Conservation (phyloP, 2,113 vertebrate species). For the Gymnarchus niloticus region DNA sequence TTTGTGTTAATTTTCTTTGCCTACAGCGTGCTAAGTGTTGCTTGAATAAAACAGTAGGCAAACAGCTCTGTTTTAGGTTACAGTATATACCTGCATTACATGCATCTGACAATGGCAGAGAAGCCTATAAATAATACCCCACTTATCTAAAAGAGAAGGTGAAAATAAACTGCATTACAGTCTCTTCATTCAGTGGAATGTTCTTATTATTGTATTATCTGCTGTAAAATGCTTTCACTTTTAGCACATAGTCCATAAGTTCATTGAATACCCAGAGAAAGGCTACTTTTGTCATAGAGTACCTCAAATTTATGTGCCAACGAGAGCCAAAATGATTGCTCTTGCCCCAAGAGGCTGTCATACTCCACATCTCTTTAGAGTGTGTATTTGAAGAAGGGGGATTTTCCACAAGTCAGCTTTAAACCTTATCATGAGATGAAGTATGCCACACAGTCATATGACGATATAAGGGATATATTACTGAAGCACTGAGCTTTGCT, state of each 20-base stretch:
- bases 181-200: neutral
- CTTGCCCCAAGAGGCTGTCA: no score
- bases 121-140: neutral
- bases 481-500: neutral
- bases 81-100: no score
- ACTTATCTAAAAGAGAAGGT: neutral
- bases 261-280: no score
- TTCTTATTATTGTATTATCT: neutral
- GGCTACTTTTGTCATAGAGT: no score
- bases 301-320: no score
- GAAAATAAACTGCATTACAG: neutral
- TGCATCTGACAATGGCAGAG: no score
- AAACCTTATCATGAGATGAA: neutral
- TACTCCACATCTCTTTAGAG: no score
- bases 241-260: no score
- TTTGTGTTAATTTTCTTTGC: neutral
- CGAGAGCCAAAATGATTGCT: no score
- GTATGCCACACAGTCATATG: neutral
- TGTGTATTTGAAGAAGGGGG: neutral
- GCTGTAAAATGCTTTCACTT: no score
- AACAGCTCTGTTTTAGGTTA: neutral
- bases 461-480: neutral
- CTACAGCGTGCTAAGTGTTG: neutral
- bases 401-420: neutral
- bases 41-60: neutral